Percentiles rank a stretch among this genome's conserved stretches.
Evolutionary conservation across 2,797 vertebrate species (phyloP).

Genomic region (Enteromius argenteus): DNA sequence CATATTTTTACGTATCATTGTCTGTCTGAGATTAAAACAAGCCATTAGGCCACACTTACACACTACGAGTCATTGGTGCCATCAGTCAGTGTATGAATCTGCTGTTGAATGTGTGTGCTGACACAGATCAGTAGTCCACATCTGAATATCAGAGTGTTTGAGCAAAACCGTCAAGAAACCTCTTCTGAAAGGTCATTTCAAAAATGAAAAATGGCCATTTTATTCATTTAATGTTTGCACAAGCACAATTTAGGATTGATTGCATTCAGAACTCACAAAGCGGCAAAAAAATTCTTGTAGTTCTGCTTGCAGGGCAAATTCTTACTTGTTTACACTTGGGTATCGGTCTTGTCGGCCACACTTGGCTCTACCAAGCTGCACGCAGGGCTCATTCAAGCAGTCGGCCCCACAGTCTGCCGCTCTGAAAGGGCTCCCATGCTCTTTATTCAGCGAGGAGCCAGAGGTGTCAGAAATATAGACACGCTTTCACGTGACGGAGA

Average conservation of each 20-base stretch:
- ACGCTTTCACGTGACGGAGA: conserved; percentile 86
- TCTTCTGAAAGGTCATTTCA: neutral
- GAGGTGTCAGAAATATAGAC: conserved; percentile 87
- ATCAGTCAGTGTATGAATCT: conserved; percentile 59
- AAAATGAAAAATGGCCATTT: neutral
- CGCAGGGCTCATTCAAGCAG: conserved; percentile 64
- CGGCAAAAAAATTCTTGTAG: neutral
- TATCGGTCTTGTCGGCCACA: conserved; percentile 31
- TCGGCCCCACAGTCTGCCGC: conserved; percentile 72
- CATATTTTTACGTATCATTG: conserved; percentile 48
- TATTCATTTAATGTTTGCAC: neutral
- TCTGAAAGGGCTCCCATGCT: conserved; percentile 70
- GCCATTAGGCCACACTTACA: conserved; percentile 28
- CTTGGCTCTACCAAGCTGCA: conserved; percentile 39
- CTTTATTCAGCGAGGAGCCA: conserved; percentile 80
- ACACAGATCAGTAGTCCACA: conserved; percentile 62
- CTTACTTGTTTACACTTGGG: conserved; percentile 68
- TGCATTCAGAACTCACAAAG: neutral
- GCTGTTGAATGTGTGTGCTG: conserved; percentile 56
- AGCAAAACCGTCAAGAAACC: neutral
- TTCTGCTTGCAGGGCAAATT: conserved; percentile 1
- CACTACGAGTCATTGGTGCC: conserved; percentile 45
- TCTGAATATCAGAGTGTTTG: conserved; percentile 68
- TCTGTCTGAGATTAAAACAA: conserved; percentile 36
- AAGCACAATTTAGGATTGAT: neutral